Percentiles rank a stretch among this genome's conserved stretches.
Conservation (phyloP, 2,888 invertebrate genomes). For the Chesias legatella region DNA sequence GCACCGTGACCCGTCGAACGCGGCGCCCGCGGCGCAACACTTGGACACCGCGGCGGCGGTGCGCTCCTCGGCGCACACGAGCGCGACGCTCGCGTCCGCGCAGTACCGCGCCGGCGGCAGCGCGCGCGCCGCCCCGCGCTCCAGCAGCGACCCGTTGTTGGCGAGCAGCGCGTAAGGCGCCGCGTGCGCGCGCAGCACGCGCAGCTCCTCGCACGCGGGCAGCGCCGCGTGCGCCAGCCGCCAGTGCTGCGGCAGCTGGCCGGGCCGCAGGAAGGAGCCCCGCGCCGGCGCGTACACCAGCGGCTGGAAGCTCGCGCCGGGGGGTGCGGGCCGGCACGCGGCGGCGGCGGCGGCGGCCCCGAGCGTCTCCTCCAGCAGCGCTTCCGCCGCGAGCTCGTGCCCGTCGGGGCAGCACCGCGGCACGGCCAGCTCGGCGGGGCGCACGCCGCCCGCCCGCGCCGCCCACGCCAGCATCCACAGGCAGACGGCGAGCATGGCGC, state of each 20-base stretch:
- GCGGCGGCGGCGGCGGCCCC: conserved; percentile 69
- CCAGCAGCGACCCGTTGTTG: conserved; percentile 82
- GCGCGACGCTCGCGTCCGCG: conserved; percentile 82
- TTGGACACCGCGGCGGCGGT: conserved; percentile 71
- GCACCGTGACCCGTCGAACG: conserved; percentile 79
- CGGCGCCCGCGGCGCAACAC: conserved; percentile 85
- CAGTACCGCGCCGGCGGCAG: conserved; percentile 83
- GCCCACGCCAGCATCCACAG: conserved; percentile 34
- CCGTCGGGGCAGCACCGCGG: conserved; percentile 54
- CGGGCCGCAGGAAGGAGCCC: conserved; percentile 54
- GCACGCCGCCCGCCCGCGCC: conserved; percentile 37
- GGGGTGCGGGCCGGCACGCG: conserved; percentile 65
- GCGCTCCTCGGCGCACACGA: conserved; percentile 80
- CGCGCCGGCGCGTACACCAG: conserved; percentile 78
- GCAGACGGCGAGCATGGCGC: conserved; percentile 32
- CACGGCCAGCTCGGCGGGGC: conserved; percentile 48
- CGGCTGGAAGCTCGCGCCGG: conserved; percentile 74
- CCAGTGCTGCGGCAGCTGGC: conserved; percentile 75
- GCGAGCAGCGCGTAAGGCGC: conserved; percentile 79
- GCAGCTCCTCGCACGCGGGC: conserved; percentile 56
- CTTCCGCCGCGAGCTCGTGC: conserved; percentile 42
- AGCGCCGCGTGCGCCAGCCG: conserved; percentile 50
- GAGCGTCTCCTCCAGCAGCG: conserved; percentile 44
- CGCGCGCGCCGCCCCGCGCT: conserved; percentile 62
- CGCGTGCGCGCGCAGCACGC: conserved; percentile 58